Evolutionary conservation across 1,140 invertebrate genomes (phyloP).

Genomic region (Ditylenchus dipsaci): DNA sequence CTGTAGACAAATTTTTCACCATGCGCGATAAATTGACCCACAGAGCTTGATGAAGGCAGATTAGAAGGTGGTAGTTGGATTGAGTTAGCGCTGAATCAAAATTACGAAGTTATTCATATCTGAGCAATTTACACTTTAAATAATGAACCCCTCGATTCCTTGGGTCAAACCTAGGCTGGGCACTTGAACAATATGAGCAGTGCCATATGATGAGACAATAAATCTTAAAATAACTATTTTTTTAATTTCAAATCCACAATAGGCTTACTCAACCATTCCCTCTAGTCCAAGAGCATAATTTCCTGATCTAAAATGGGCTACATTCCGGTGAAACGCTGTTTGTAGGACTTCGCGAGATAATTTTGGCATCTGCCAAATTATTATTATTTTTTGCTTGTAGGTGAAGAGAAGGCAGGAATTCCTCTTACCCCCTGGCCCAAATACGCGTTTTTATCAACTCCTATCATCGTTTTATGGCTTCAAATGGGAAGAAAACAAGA

Average conservation of each 20-base stretch:
- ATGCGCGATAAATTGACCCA: conserved; percentile 37
- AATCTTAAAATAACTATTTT: conserved; percentile 1
- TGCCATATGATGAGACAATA: conserved; percentile 54
- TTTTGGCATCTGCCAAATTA: conserved; percentile 53
- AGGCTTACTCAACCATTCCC: conserved; percentile 41
- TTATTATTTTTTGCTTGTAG: conserved; percentile 37
- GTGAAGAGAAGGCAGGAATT: too few species aligned
- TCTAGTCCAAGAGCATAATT: conserved; percentile 54
- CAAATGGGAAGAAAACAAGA: too few species aligned
- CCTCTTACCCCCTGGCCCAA: too few species aligned
- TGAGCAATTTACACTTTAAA: not conserved
- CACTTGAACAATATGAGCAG: conserved; percentile 56
- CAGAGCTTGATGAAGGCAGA: conserved; percentile 18
- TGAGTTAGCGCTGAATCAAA: conserved; percentile 23
- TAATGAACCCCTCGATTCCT: conserved; percentile 11
- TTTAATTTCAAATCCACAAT: not conserved
- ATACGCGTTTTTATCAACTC: too few species aligned
- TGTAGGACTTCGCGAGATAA: conserved; percentile 53
- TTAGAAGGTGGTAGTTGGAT: conserved; percentile 27
- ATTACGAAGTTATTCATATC: not conserved
- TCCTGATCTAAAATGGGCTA: conserved; percentile 51
- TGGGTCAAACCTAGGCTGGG: conserved; percentile 21
- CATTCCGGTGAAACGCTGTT: conserved; percentile 53
- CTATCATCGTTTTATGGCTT: too few species aligned
- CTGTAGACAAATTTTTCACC: too few species aligned